phyloP scores from a whole-genome alignment of 2,888 invertebrate genomes.

The Metalampra italica region DNA sequence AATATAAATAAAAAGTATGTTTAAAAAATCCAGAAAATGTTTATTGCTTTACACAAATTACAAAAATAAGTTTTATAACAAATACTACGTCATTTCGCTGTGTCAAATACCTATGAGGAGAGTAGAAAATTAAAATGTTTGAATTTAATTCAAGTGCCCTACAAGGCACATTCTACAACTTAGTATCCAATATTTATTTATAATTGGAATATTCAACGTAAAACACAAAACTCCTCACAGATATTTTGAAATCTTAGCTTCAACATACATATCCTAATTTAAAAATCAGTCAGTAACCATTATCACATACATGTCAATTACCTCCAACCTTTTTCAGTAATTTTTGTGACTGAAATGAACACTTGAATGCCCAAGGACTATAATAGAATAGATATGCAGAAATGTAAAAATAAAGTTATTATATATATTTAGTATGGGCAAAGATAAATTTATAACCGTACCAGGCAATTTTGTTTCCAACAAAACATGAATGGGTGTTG shows the following conservation, averaged over 20 bases:
- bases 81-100: slow-evolving; percentile 42
- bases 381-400: not conserved
- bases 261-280: slow-evolving; percentile 29
- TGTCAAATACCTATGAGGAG: slow-evolving; percentile 53
- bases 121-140: slow-evolving; percentile 4
- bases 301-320: slow-evolving; percentile 47
- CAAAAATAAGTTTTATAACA: slow-evolving; percentile 52
- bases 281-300: slow-evolving; percentile 59
- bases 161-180: no score
- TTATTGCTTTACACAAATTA: slow-evolving; percentile 45
- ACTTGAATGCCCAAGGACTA: slow-evolving; percentile 9
- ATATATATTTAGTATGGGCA: not conserved
- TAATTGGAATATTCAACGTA: not conserved
- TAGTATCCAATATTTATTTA: no score
- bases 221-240: slow-evolving; percentile 46
- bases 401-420: not conserved
- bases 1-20: no score
- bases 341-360: slow-evolving; percentile 13
- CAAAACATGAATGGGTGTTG: no score
- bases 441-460: not conserved
- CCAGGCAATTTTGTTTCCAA: not conserved
- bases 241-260: slow-evolving; percentile 35
- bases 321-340: slow-evolving; percentile 15
- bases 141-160: not conserved
- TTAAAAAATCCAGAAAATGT: slow-evolving; percentile 27